These are phyloP conservation scores for Clarias laeviceps DNA, from an alignment of 2,797 vertebrate species.

Conservation along the genomic window DNA sequence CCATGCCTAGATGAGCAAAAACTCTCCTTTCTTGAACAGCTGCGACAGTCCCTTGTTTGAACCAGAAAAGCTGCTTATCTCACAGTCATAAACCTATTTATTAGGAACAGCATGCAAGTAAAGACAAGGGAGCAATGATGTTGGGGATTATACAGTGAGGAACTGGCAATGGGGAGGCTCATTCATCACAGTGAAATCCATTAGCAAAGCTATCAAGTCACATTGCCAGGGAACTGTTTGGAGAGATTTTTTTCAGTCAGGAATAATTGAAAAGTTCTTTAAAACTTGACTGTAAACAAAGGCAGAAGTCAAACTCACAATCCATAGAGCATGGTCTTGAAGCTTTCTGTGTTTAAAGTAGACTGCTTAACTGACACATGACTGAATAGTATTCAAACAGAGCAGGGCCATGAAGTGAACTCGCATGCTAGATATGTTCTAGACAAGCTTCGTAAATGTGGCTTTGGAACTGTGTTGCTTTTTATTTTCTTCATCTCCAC, in stretches of 20 bases:
- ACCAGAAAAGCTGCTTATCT: constrained; percentile 73
- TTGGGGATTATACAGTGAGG: constrained; percentile 47
- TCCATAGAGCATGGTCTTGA: neutral
- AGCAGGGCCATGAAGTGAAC: neutral
- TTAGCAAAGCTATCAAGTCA: constrained; percentile 39
- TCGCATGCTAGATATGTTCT: neutral
- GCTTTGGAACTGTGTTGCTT: neutral
- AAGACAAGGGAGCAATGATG: constrained; percentile 46
- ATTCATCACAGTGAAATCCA: constrained; percentile 36
- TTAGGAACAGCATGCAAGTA: constrained; percentile 60
- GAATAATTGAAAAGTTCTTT: constrained; percentile 8
- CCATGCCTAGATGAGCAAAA: constrained; percentile 19
- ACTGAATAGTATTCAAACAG: neutral
- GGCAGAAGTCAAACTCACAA: neutral
- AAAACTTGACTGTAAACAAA: constrained; percentile 19
- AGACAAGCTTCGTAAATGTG: neutral
- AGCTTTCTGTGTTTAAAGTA: neutral
- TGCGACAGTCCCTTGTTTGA: constrained; percentile 54
- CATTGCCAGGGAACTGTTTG: constrained; percentile 17
- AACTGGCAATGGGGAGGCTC: constrained; percentile 37
- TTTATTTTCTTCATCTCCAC: neutral
- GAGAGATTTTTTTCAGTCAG: constrained; percentile 22
- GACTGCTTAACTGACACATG: neutral
- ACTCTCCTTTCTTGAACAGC: constrained; percentile 16
- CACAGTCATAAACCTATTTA: constrained; percentile 70